phyloP scores from a whole-genome alignment of 2,113 vertebrate genomes.

The Misgurnus anguillicaudatus region DNA sequence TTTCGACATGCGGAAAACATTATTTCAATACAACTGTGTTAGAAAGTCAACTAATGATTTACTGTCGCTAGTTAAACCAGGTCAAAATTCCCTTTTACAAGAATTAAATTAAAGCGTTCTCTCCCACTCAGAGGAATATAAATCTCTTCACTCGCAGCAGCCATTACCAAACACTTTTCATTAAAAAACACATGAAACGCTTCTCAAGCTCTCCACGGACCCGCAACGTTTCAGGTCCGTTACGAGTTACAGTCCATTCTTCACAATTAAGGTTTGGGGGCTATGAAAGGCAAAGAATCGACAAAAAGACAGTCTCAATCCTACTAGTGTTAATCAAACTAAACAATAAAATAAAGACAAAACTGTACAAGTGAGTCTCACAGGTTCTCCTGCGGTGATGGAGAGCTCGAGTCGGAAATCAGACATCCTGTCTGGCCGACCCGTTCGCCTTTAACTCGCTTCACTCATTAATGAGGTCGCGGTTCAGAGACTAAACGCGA shows the following conservation, averaged over 20 bases:
- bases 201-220: not conserved
- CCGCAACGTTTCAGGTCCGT: not conserved
- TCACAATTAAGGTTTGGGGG: not conserved
- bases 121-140: conserved; percentile 43
- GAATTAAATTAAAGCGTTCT: conserved; percentile 46
- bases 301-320: no score
- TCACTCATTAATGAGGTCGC: conserved; percentile 33
- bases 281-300: not conserved
- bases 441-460: conserved; percentile 31
- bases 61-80: conserved; percentile 52
- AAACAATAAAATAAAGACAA: not conserved
- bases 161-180: conserved; percentile 39
- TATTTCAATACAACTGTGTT: conserved; percentile 53
- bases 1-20: conserved; percentile 59
- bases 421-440: conserved; percentile 36
- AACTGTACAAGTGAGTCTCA: no score
- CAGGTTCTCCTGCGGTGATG: not conserved
- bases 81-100: conserved; percentile 51
- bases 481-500: conserved; percentile 39
- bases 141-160: conserved; percentile 30
- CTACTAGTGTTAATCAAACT: no score
- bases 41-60: conserved; percentile 57
- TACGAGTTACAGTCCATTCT: not conserved
- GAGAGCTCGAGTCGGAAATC: conserved; percentile 21
- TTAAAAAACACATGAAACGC: conserved; percentile 34